Evolutionary conservation across 2,113 vertebrate genomes (phyloP).

Genomic region (Campylomormyrus numenius): DNA sequence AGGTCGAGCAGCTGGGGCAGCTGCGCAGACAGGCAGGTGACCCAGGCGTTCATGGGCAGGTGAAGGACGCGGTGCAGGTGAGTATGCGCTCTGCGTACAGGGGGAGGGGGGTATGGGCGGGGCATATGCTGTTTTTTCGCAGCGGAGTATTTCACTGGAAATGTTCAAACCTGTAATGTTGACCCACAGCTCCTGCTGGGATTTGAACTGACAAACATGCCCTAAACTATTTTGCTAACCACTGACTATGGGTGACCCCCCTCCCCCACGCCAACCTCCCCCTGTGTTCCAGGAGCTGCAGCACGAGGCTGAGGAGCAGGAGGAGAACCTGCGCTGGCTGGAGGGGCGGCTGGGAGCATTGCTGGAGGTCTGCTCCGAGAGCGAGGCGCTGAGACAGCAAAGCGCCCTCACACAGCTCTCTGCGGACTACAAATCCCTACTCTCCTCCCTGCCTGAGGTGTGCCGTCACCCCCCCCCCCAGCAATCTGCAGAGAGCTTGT

Average conservation of each 20-base stretch:
- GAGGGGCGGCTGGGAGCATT: slow-evolving; percentile 70
- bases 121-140: background rate
- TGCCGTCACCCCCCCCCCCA: background rate
- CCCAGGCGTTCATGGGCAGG: slow-evolving; percentile 58
- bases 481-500: background rate
- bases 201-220: background rate
- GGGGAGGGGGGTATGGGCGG: background rate
- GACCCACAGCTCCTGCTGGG: background rate
- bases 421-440: slow-evolving; percentile 62
- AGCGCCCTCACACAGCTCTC: slow-evolving; percentile 71
- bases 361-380: slow-evolving; percentile 66
- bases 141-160: background rate
- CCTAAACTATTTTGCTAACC: background rate
- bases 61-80: slow-evolving; percentile 66
- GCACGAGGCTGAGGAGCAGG: slow-evolving; percentile 55
- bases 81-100: slow-evolving; percentile 14
- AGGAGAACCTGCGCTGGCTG: slow-evolving; percentile 74
- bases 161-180: background rate
- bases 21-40: slow-evolving; percentile 55
- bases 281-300: slow-evolving; percentile 60
- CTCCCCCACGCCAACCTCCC: background rate
- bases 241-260: background rate
- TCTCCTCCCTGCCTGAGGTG: slow-evolving; percentile 75
- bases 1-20: slow-evolving; percentile 61
- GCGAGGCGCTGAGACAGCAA: slow-evolving; percentile 69